Evolutionary conservation across 2,797 vertebrate genomes (phyloP), one percentile per base, ranked within the genome.

Genomic region (Danio kyathit): DNA sequence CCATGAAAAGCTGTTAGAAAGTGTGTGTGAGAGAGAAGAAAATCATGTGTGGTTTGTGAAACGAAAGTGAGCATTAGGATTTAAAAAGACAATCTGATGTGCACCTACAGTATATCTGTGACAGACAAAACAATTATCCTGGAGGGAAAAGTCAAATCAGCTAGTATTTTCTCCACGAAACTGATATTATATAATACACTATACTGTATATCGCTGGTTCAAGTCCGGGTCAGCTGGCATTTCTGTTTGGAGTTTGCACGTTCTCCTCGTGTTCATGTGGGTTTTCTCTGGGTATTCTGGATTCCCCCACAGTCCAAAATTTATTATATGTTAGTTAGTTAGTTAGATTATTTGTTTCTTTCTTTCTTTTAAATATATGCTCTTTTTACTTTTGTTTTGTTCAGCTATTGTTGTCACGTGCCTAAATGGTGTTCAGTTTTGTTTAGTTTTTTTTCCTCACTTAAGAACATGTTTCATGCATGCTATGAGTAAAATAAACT

Each of bases 21-120:
- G 19, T 48, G 44, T 5, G 10, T 29, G 29, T 29, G 29, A 29
- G 29, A 16, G 64, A 56, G 41, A 70, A 49, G 41, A 41, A 59
- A 69, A 48, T 46, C 2, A 17, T n/a, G 60, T 64, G 74, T 65
- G 74, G 75, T 77, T 67, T 69, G 52, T 56, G 52, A 67, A 77
- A 66, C 16, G 9, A 46, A 66, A 41, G 11, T 51, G 21, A 76
- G 74, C 38, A 46, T 17, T 44, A 77, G 52, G 52, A 49, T 69
- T 78, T 59, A 59, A 43, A 11, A 57, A 78, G 64, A 69, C 21
- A 69, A 40, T 65, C 12, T 76, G 17, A 66, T 70, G 49, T 66
- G 40, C 40, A 44, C 38, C 40, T 29, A 29, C 29, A 29, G 29
- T 76, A 44, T 17, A 1, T 65, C 63, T 57, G 41, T 46, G 40